A percentile compares a stretch with the other conserved stretches of the same genome.
These are phyloP conservation scores for Natrix natrix DNA, from an alignment of 2,797 vertebrate genomes.

Conservation along the genomic window DNA sequence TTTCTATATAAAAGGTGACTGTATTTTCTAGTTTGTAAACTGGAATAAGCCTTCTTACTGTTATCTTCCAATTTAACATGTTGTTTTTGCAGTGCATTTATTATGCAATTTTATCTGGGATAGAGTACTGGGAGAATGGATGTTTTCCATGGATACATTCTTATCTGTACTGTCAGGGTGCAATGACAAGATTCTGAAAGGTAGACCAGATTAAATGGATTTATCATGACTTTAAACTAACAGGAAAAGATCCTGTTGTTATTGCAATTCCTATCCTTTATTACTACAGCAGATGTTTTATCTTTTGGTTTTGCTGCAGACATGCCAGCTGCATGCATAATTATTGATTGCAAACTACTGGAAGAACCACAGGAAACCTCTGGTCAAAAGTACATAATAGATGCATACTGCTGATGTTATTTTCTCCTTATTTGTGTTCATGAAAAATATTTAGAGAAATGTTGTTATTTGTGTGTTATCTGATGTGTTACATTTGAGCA, in stretches of 20 bases:
- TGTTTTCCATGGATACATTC: conserved; percentile 8
- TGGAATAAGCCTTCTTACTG: neutral
- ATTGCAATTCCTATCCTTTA: neutral
- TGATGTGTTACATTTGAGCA: neutral
- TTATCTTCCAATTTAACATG: neutral
- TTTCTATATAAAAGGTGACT: neutral
- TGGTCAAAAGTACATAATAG: neutral
- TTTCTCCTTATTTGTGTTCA: neutral
- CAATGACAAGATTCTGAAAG: conserved; percentile 14
- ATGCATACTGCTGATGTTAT: neutral
- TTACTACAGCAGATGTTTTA: neutral
- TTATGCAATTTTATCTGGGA: neutral
- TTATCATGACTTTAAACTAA: conserved; percentile 20
- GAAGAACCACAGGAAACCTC: neutral
- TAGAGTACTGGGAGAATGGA: neutral
- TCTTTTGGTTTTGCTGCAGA: neutral
- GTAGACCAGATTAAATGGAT: neutral
- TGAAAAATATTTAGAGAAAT: neutral
- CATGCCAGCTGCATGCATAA: neutral
- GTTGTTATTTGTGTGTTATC: neutral
- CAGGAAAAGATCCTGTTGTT: neutral
- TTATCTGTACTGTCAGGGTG: conserved; percentile 10
- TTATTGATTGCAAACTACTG: neutral
- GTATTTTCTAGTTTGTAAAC: neutral
- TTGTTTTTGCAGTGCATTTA: neutral